phyloP scores from a whole-genome alignment of 2,113 vertebrate species.

The Chamaea fasciata region DNA sequence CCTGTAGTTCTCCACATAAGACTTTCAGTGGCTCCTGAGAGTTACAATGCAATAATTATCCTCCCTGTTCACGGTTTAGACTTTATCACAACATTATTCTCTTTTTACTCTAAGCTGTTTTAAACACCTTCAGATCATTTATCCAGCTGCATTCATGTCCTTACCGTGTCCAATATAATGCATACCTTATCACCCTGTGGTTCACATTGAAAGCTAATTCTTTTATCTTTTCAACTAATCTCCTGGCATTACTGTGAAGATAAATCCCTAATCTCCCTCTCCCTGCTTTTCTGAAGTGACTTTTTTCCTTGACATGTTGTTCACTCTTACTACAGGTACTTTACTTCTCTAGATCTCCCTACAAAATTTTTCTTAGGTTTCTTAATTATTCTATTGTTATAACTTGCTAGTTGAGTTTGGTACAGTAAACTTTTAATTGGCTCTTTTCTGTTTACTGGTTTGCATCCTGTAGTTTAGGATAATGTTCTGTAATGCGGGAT shows the following conservation, averaged over 20 bases:
- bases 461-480: rapidly evolving
- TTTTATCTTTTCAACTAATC: slow-evolving; percentile 66
- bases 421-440: not conserved
- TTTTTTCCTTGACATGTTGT: slow-evolving; percentile 56
- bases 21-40: slow-evolving; percentile 25
- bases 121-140: slow-evolving; percentile 61
- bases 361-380: not conserved
- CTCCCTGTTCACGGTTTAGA: slow-evolving; percentile 36
- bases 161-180: slow-evolving; percentile 60
- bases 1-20: not conserved
- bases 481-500: not conserved
- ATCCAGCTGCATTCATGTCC: slow-evolving; percentile 56
- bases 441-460: not conserved
- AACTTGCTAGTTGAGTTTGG: not conserved
- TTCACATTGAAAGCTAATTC: slow-evolving; percentile 60
- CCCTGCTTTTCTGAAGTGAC: slow-evolving; percentile 59
- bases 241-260: slow-evolving; percentile 61
- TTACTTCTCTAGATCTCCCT: slow-evolving; percentile 1
- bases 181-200: slow-evolving; percentile 56
- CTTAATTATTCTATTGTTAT: not conserved
- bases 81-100: slow-evolving; percentile 60
- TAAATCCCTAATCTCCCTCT: slow-evolving; percentile 61
- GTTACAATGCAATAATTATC: slow-evolving; percentile 55
- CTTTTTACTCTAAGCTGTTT: slow-evolving; percentile 62
- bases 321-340: slow-evolving; percentile 30